A percentile compares a stretch with the other conserved stretches of the same genome.
Evolutionary conservation across 23 tunicate species (phyloP).

Genomic region (Ascidia mentula): DNA sequence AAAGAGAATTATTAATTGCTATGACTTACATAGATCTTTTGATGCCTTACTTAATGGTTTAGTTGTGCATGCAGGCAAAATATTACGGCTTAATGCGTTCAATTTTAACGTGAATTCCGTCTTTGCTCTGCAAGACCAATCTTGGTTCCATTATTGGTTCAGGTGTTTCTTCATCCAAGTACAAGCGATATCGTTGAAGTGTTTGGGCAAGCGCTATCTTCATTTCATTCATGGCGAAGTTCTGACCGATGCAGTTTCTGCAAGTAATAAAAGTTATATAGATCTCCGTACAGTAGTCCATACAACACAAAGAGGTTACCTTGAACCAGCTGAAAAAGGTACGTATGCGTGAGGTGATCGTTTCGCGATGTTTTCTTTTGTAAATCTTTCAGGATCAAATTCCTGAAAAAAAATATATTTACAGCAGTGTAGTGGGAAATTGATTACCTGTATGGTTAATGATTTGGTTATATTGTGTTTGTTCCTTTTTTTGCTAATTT

Average conservation of each 20-base stretch:
- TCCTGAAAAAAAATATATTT: constrained; percentile 27
- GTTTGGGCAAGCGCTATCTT: constrained; percentile 49
- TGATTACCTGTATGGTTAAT: too few relatives aligned
- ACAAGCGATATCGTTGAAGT: constrained; percentile 24
- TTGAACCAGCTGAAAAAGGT: constrained; percentile 72
- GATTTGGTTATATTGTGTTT: too few relatives aligned
- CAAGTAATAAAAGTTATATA: neutral
- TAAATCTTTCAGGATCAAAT: constrained; percentile 70
- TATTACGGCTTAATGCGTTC: constrained; percentile 4
- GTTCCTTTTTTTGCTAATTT: too few relatives aligned
- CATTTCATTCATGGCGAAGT: constrained; percentile 91
- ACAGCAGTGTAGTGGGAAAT: too few relatives aligned
- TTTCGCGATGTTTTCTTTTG: constrained; percentile 45
- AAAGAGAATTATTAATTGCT: too few relatives aligned
- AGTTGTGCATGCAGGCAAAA: too few relatives aligned
- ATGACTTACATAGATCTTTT: too few relatives aligned
- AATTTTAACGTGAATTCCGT: constrained; percentile 47
- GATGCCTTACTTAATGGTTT: too few relatives aligned
- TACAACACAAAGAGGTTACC: constrained; percentile 25
- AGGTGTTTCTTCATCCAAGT: constrained; percentile 50
- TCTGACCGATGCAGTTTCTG: constrained; percentile 83
- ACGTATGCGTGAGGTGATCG: constrained; percentile 65
- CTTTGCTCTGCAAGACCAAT: constrained; percentile 29
- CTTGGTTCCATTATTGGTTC: constrained; percentile 32
- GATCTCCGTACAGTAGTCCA: too few relatives aligned